Evolutionary conservation across 1,140 invertebrate genomes (phyloP), one percentile per base, ranked within the genome.

Genomic region (Pseudachorutes palmiensis): DNA sequence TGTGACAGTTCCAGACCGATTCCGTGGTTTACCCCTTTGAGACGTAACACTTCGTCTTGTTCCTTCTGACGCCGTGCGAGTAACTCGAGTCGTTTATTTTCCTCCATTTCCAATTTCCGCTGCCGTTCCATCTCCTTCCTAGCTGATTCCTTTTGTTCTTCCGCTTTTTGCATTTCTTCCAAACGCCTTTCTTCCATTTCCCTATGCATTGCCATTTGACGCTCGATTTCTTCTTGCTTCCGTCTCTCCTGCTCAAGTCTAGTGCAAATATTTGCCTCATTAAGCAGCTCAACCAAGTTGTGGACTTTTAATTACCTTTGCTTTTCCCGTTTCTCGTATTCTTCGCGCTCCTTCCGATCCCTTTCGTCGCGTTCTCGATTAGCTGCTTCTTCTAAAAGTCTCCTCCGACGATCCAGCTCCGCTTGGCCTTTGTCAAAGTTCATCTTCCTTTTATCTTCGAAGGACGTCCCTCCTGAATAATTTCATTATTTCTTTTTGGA

Each of bases 351-450:
- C 78, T 96, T 95, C 29, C 92, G 80, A 75, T 97, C 91, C 30
- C 92, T 81, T 76, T 94, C 92, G 74, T 97, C 94, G 74, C 90
- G 84, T 75, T 93, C 93, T 76, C 92, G 90, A 72, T 90, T 82
- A 77, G 96, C 92, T 66, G 88, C 87, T 76, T 94, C 88, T 65
- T 90, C 79, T 1, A 97, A 77, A 36, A 93, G 84, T 76, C 93
- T 92, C 36, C 97, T 81, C 64, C 96, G 81, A 67, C 92, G 82
- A 76, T 99, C 96, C 55, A 99, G 80, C 80, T 98, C 97, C 0
- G 95, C 95, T 78, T 99, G 94, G 1, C 97, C 97, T 76, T 96
- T 93, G 66, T 97, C 95, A 81, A 93, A 96, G 80, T 98, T 99
- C 79, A 98, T 94, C 78, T 94, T 90, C 26, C 96, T 82, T 78